Percentiles rank a stretch among this genome's conserved stretches.
These are phyloP conservation scores for Philypnodon macrostomus DNA, from an alignment of 2,797 vertebrate genomes.

Conservation along the genomic window DNA sequence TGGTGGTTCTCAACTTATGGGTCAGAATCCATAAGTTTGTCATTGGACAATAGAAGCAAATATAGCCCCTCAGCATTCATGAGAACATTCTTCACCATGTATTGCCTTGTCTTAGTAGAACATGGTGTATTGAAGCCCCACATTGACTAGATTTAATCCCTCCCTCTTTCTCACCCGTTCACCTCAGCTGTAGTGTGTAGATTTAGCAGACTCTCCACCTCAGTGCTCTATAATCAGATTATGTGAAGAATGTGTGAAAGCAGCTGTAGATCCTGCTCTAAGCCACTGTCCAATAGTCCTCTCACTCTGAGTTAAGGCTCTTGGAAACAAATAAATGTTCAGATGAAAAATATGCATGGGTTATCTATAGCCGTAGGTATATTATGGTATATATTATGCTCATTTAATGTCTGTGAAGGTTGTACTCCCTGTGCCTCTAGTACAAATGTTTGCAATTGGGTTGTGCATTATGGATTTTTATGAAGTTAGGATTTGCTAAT, in stretches of 20 bases:
- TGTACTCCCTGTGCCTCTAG: not conserved
- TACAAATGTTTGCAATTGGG: conserved; percentile 15
- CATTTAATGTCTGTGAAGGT: not conserved
- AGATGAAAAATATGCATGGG: not conserved
- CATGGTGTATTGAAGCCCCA: not conserved
- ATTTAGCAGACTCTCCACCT: not conserved
- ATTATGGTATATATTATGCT: not conserved
- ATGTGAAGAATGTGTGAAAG: conserved; percentile 55
- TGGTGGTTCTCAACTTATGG: no score
- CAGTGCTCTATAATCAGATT: conserved; percentile 43
- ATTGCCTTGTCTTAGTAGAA: not conserved
- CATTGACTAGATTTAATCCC: not conserved
- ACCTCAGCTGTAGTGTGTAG: not conserved
- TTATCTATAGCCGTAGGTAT: conserved; percentile 15
- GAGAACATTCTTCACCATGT: no score
- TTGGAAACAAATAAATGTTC: conserved; percentile 12
- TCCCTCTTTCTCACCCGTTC: not conserved
- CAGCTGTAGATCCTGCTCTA: conserved; percentile 16
- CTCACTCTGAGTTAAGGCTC: conserved; percentile 14
- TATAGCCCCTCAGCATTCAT: no score
- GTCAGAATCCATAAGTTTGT: no score
- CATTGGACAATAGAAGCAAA: not conserved
- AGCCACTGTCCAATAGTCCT: conserved; percentile 11
- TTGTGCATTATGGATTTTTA: no score
- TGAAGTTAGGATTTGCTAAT: no score